phyloP scores from a whole-genome alignment of 2,888 invertebrate genomes.

The Xestobium rufovillosum region DNA sequence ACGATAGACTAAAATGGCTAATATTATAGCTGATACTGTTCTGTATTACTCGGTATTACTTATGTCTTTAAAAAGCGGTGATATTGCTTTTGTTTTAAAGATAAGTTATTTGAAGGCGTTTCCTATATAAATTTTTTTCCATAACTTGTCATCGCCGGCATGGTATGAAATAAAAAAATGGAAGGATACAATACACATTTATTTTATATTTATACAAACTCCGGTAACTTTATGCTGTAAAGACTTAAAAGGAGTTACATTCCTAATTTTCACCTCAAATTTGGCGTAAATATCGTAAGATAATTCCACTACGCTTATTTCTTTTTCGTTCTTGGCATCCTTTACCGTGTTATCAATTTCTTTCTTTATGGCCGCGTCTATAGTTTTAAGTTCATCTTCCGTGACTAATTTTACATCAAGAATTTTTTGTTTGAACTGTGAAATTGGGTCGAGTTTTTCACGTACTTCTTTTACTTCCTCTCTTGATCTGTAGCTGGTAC shows the following conservation, averaged over 20 bases:
- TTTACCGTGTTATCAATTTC: constrained; percentile 67
- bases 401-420: constrained; percentile 62
- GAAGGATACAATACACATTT: too few relatives aligned
- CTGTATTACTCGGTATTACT: too few relatives aligned
- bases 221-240: constrained; percentile 49
- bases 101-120: too few relatives aligned
- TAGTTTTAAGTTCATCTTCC: constrained; percentile 67
- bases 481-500: constrained; percentile 83
- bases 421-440: constrained; percentile 79
- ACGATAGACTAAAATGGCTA: too few relatives aligned
- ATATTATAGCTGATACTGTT: too few relatives aligned
- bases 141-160: too few relatives aligned
- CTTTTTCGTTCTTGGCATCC: constrained; percentile 64
- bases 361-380: constrained; percentile 73
- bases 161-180: too few relatives aligned
- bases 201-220: too few relatives aligned
- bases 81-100: too few relatives aligned
- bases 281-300: constrained; percentile 69
- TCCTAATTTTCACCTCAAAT: constrained; percentile 57
- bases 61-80: too few relatives aligned
- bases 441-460: constrained; percentile 87
- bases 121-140: too few relatives aligned
- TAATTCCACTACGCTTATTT: constrained; percentile 68
- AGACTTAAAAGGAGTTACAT: constrained; percentile 46
- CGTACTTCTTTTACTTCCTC: constrained; percentile 92